Base-by-base conservation (phyloP, 2,113 vertebrate species). In the Arothron firmamentum region DNA sequence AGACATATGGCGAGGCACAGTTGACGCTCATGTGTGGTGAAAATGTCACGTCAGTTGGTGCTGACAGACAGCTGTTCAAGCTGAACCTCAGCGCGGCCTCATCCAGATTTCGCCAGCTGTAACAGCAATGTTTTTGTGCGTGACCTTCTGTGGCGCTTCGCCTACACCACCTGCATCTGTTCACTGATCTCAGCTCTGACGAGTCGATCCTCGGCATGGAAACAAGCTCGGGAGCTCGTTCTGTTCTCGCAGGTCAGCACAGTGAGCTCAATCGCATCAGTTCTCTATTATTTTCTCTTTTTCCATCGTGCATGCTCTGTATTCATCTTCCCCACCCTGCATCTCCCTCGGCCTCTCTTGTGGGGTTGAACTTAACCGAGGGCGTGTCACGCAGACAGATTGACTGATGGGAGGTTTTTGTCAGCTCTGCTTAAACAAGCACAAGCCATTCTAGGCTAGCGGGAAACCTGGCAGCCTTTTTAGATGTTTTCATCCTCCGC, bases 341-440 rank as follows among this genome's bases (percentile, higher is more conserved):
- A 0, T n/a, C 55, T 25, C 55, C 7, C 25, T 1, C 47, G 48
- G 52, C 47, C 61, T 52, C 13, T 48, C 45, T 47, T 50, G 34
- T 12, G 49, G 62, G 51, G 31, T 59, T 71, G 79, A 84, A 81
- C 59, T 76, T 70, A 75, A 72, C 81, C 76, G 18, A 13, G 55
- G 72, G 75, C 67, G 4, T 80, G 64, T 72, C 61, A 52, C 45
- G n/a, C 14, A 81, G 85, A 83, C 82, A 78, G 75, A 60, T 76
- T 84, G 82, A 88, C 56, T 78, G 77, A 87, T 84, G 67, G 65
- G 67, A 60, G 52, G 49, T 70, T 75, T 67, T 77, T 60, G 25
- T 70, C 77, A 42, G 65, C 68, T 78, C 52, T 51, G 45, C 63
- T 78, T 74, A 74, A 83, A 65, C 62, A 70, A 74, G 75, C 69